A percentile compares a stretch with the other conserved stretches of the same genome.
Conservation (phyloP, 2,113 vertebrate species). For the Gracilinanus agilis region DNA sequence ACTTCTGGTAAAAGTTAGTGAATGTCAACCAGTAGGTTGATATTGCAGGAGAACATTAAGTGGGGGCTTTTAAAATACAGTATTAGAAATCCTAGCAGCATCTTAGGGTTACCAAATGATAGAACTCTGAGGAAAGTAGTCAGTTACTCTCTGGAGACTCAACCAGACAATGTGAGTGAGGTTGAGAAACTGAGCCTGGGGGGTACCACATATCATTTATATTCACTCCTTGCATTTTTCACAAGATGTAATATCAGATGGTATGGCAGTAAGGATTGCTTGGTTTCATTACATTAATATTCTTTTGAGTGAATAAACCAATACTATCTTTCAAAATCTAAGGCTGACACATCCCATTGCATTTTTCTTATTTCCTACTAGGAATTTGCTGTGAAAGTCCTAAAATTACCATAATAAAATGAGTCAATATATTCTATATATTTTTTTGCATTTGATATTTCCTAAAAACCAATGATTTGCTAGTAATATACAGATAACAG, state of each 20-base stretch:
- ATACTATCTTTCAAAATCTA: constrained; percentile 58
- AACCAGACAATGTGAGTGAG: not conserved
- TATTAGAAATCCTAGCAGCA: not conserved
- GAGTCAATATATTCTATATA: not conserved
- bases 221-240: constrained; percentile 64
- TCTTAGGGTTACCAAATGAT: not conserved
- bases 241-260: constrained; percentile 63
- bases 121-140: not conserved
- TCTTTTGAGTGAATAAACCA: constrained; percentile 51
- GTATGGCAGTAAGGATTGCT: constrained; percentile 22
- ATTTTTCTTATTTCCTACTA: not conserved
- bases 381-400: not conserved
- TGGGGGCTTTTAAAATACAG: not conserved
- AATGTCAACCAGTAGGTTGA: not conserved
- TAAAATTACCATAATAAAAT: constrained; percentile 29
- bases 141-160: not conserved
- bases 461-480: not conserved
- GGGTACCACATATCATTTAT: constrained; percentile 59
- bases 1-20: not conserved
- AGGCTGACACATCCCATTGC: constrained; percentile 11
- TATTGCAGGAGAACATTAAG: not conserved
- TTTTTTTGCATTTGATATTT: constrained; percentile 42
- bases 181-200: not conserved
- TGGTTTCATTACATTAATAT: constrained; percentile 56
- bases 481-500: not conserved